A percentile compares a stretch with the other conserved stretches of the same genome.
Conservation (phyloP, 2,888 invertebrate genomes). For the Bibio marci region DNA sequence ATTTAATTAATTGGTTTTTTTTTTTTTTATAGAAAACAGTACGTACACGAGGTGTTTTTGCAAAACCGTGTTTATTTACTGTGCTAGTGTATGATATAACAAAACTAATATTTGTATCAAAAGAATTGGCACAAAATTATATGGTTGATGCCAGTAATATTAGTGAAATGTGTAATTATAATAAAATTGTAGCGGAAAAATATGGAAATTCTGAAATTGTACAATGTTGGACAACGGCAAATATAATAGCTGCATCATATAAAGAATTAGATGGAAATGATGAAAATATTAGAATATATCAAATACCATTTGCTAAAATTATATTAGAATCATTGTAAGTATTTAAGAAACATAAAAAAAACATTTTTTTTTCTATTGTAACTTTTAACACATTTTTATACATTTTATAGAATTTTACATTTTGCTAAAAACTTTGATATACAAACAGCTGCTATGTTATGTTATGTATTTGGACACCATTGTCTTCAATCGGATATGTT, state of each 20-base stretch:
- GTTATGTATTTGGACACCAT: slow-evolving; percentile 67
- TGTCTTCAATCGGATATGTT: slow-evolving; percentile 26
- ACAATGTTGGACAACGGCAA: slow-evolving; percentile 76
- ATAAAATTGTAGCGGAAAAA: slow-evolving; percentile 59
- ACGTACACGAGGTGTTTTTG: slow-evolving; percentile 30
- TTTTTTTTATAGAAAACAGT: slow-evolving; percentile 28
- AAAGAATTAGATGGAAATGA: slow-evolving; percentile 33
- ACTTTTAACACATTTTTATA: too few species aligned
- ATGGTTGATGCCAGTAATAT: slow-evolving; percentile 33
- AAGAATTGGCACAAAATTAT: slow-evolving; percentile 69
- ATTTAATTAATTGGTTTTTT: not conserved
- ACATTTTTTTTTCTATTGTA: too few species aligned
- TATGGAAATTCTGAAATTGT: slow-evolving; percentile 65
- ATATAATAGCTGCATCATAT: slow-evolving; percentile 41
- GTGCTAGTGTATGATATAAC: slow-evolving; percentile 26
- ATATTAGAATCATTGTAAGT: slow-evolving; percentile 73
- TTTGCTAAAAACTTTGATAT: slow-evolving; percentile 68
- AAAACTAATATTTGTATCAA: slow-evolving; percentile 57
- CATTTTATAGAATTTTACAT: slow-evolving; percentile 54
- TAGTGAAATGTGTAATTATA: slow-evolving; percentile 42
- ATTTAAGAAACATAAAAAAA: too few species aligned
- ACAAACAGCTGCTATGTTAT: slow-evolving; percentile 87
- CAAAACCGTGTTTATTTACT: slow-evolving; percentile 25
- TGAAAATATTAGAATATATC: slow-evolving; percentile 57
- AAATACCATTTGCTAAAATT: slow-evolving; percentile 74